Evolutionary conservation across 2,888 invertebrate species (phyloP).

Genomic region (Priocnemis perturbator): DNA sequence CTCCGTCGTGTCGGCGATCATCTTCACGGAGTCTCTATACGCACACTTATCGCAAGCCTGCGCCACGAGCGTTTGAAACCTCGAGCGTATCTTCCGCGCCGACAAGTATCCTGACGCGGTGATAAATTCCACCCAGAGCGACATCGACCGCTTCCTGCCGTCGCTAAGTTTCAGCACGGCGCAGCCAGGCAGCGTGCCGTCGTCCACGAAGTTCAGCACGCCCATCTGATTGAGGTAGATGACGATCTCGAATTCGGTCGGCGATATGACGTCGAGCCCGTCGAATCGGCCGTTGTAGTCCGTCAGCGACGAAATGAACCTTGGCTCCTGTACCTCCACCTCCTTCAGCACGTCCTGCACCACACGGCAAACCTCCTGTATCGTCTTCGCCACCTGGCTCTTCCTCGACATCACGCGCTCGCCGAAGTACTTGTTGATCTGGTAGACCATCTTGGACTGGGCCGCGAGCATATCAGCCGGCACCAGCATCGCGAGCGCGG

Average conservation of each 20-base stretch:
- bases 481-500: conserved; percentile 82
- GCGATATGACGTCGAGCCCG: conserved; percentile 94
- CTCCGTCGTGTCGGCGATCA: conserved; percentile 95
- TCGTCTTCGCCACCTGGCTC: conserved; percentile 89
- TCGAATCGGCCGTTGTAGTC: conserved; percentile 94
- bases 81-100: conserved; percentile 93
- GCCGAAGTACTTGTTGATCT: conserved; percentile 95
- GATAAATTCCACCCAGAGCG: conserved; percentile 98
- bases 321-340: conserved; percentile 95
- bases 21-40: conserved; percentile 94
- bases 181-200: conserved; percentile 94
- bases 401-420: conserved; percentile 93
- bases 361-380: conserved; percentile 92
- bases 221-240: conserved; percentile 98
- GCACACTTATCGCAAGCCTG: conserved; percentile 95
- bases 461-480: conserved; percentile 96
- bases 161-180: conserved; percentile 96
- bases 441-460: conserved; percentile 95
- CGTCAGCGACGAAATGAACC: conserved; percentile 93
- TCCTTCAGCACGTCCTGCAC: conserved; percentile 96
- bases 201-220: conserved; percentile 97
- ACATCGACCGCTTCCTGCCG: conserved; percentile 97
- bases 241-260: conserved; percentile 95
- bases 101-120: conserved; percentile 96
- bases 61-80: conserved; percentile 93